A percentile compares a stretch with the other conserved stretches of the same genome.
phyloP scores from a whole-genome alignment of 2,797 vertebrate species.

The Valencia hispanica region DNA sequence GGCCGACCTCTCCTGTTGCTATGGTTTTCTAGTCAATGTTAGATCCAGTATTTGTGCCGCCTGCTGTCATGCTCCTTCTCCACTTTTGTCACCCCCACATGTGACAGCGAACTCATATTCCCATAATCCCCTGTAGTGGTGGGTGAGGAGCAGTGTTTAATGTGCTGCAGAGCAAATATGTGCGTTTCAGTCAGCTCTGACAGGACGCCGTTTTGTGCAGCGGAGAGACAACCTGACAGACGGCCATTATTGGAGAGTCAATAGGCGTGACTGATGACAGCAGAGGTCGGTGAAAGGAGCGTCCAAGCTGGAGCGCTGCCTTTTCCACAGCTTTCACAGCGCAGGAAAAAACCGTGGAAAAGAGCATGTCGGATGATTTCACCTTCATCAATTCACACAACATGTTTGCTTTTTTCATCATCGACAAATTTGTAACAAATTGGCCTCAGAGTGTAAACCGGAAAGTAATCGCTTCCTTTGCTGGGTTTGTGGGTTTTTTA shows the following conservation, averaged over 20 bases:
- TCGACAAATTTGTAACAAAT: conserved; percentile 74
- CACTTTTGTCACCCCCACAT: conserved; percentile 35
- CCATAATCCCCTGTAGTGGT: conserved; percentile 72
- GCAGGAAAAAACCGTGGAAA: conserved; percentile 65
- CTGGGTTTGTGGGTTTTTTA: conserved; percentile 31
- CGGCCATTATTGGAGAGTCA: conserved; percentile 75
- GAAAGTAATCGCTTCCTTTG: conserved; percentile 45
- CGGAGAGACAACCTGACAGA: conserved; percentile 68
- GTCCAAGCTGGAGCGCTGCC: conserved; percentile 72
- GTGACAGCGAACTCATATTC: conserved; percentile 76
- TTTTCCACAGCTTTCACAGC: conserved; percentile 68
- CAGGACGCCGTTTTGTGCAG: conserved; percentile 66
- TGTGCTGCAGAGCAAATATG: conserved; percentile 76
- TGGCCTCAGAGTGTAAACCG: conserved; percentile 40
- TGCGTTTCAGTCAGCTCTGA: conserved; percentile 75
- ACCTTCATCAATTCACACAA: conserved; percentile 65
- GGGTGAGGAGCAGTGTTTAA: conserved; percentile 57
- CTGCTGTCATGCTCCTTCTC: conserved; percentile 40
- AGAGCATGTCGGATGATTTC: conserved; percentile 74
- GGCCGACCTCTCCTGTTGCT: conserved; percentile 71
- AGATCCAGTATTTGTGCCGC: conserved; percentile 65
- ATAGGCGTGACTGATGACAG: conserved; percentile 81
- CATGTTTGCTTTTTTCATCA: conserved; percentile 70
- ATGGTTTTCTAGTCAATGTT: conserved; percentile 76
- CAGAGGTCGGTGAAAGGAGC: conserved; percentile 74